Conservation (phyloP, 2,888 invertebrate species). For the Cephus runcator region DNA sequence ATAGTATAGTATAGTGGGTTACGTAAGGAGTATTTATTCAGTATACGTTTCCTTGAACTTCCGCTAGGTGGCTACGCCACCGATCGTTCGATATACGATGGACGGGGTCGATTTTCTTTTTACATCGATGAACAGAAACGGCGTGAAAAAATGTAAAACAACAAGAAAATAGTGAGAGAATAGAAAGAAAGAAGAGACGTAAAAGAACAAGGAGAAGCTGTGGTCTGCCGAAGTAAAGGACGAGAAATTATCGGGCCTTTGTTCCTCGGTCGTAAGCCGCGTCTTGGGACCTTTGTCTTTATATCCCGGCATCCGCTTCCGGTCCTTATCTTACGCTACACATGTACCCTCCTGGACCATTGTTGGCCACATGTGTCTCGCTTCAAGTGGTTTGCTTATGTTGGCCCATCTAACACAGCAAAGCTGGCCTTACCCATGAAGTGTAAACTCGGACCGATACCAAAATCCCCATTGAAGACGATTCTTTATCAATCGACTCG, state of each 20-base stretch:
- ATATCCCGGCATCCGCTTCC: conserved; percentile 54
- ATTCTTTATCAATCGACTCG: neutral
- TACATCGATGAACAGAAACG: neutral
- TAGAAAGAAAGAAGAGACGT: neutral
- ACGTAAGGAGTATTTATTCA: conserved; percentile 3
- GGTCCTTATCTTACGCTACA: conserved; percentile 56
- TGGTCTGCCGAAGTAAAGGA: neutral
- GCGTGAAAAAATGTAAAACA: neutral
- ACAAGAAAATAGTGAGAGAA: neutral
- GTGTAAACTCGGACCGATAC: neutral
- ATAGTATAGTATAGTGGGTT: neutral
- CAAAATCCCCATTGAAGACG: neutral
- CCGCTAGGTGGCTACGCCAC: neutral
- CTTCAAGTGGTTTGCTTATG: conserved; percentile 48
- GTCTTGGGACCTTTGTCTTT: conserved; percentile 42
- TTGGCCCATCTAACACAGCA: conserved; percentile 47
- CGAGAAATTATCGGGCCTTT: conserved; percentile 30
- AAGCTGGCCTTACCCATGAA: conserved; percentile 13
- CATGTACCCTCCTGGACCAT: conserved; percentile 39
- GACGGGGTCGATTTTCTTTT: neutral
- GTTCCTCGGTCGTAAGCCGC: conserved; percentile 22
- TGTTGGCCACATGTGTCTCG: conserved; percentile 53
- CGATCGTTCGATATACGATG: neutral
- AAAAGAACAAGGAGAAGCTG: neutral
- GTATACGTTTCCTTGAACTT: neutral